A percentile compares a stretch with the other conserved stretches of the same genome.
Evolutionary conservation across 2,888 invertebrate species (phyloP).

Genomic region (Nysson spinosus): DNA sequence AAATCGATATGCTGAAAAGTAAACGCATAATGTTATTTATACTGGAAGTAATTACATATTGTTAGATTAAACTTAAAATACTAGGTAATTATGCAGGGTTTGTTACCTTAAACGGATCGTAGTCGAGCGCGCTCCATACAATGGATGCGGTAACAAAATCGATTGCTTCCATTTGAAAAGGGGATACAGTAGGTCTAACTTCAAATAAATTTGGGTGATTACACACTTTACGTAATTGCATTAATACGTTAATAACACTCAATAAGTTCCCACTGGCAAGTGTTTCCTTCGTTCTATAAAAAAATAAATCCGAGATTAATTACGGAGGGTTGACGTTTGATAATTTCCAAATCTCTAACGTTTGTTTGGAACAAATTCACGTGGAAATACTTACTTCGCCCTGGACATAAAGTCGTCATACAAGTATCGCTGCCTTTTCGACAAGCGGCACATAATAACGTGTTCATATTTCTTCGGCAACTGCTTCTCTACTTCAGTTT

Average conservation of each 20-base stretch:
- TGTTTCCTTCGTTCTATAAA: conserved; percentile 91
- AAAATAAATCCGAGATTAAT: conserved; percentile 3
- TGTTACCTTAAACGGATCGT: conserved; percentile 85
- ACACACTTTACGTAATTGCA: conserved; percentile 98
- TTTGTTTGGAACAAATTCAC: conserved; percentile 3
- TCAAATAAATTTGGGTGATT: conserved; percentile 99
- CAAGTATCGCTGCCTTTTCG: conserved; percentile 96
- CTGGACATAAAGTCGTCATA: conserved; percentile 99
- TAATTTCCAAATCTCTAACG: neutral
- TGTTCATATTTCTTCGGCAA: conserved; percentile 98
- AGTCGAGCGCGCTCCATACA: conserved; percentile 84
- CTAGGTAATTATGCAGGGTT: neutral
- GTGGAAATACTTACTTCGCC: conserved; percentile 84
- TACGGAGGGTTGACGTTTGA: neutral
- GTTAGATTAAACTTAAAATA: neutral
- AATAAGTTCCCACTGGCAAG: conserved; percentile 94
- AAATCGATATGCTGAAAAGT: conserved; percentile 82
- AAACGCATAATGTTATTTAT: neutral
- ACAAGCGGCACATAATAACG: conserved; percentile 94
- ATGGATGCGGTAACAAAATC: conserved; percentile 85
- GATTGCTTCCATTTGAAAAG: conserved; percentile 92
- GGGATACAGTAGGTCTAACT: conserved; percentile 95
- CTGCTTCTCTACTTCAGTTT: conserved; percentile 97
- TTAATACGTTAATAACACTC: conserved; percentile 96
- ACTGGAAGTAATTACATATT: too few relatives aligned